Conservation (phyloP, 2,113 vertebrate species). For the Atherinomorus stipes region DNA sequence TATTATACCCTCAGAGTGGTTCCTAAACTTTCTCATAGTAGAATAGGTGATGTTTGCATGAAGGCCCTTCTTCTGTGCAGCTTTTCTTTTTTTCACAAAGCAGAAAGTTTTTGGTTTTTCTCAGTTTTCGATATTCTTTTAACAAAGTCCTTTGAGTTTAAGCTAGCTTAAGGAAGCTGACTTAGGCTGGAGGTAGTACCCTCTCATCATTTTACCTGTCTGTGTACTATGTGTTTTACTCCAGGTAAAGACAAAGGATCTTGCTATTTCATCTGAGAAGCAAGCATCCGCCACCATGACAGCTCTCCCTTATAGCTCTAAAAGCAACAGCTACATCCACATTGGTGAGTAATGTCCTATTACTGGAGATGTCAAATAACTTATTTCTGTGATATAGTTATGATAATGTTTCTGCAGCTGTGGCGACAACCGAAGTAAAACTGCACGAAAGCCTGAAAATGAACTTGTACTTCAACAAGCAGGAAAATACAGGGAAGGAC, state of each 20-base stretch:
- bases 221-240: not conserved
- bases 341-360: slow-evolving; percentile 61
- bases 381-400: not conserved
- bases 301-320: slow-evolving; percentile 69
- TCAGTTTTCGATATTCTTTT: no score
- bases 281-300: slow-evolving; percentile 74
- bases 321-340: slow-evolving; percentile 77
- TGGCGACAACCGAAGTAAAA: slow-evolving; percentile 37
- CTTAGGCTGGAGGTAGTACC: fast-evolving
- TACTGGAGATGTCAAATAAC: not conserved
- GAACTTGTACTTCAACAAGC: slow-evolving; percentile 55
- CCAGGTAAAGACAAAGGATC: slow-evolving; percentile 74
- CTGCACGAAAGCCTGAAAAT: slow-evolving; percentile 67
- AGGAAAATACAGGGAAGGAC: slow-evolving; percentile 5
- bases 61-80: no score
- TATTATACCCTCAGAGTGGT: no score
- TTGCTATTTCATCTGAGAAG: not conserved
- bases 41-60: no score
- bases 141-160: no score
- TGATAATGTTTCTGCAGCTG: slow-evolving; percentile 10
- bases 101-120: no score
- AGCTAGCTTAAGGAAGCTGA: no score
- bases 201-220: not conserved
- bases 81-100: no score
- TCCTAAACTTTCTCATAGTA: no score